A percentile compares a stretch with the other conserved stretches of the same genome.
These are phyloP conservation scores for Lasioglossum pauxillum DNA, from an alignment of 2,888 invertebrate genomes.

Conservation along the genomic window DNA sequence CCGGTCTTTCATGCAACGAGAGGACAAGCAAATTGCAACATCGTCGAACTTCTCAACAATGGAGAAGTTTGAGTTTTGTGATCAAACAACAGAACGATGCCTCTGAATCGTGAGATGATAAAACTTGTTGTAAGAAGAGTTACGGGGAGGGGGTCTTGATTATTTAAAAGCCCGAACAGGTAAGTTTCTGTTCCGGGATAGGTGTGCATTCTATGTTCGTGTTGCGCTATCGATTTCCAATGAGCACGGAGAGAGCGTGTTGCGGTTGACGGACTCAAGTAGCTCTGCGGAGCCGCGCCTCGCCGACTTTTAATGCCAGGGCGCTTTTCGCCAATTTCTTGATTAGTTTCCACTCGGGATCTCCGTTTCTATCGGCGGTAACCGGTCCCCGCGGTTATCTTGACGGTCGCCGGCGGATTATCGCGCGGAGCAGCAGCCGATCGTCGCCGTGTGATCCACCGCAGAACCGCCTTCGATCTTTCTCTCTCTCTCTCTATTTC, in stretches of 20 bases:
- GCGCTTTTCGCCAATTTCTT: slow-evolving; percentile 35
- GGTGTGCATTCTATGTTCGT: not conserved
- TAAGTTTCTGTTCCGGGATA: not conserved
- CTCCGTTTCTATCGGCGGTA: not conserved
- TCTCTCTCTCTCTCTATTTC: not conserved
- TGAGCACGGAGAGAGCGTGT: slow-evolving; percentile 46
- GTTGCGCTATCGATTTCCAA: slow-evolving; percentile 78
- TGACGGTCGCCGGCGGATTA: not conserved
- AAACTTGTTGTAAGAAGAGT: too few species aligned
- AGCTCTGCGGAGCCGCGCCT: slow-evolving; percentile 46
- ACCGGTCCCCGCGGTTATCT: not conserved
- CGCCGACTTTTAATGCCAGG: slow-evolving; percentile 56
- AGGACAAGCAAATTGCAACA: too few species aligned
- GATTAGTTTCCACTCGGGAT: slow-evolving; percentile 25
- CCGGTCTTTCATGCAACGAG: too few species aligned
- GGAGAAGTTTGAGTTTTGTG: too few species aligned
- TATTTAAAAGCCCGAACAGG: not conserved
- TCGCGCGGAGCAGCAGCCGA: not conserved
- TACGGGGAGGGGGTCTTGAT: not conserved
- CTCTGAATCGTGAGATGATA: too few species aligned
- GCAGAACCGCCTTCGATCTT: not conserved
- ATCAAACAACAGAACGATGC: too few species aligned
- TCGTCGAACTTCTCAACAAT: too few species aligned
- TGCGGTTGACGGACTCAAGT: slow-evolving; percentile 68
- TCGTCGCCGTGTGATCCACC: not conserved